Evolutionary conservation across 2,888 invertebrate genomes (phyloP).

Genomic region (Harmothoe impar): DNA sequence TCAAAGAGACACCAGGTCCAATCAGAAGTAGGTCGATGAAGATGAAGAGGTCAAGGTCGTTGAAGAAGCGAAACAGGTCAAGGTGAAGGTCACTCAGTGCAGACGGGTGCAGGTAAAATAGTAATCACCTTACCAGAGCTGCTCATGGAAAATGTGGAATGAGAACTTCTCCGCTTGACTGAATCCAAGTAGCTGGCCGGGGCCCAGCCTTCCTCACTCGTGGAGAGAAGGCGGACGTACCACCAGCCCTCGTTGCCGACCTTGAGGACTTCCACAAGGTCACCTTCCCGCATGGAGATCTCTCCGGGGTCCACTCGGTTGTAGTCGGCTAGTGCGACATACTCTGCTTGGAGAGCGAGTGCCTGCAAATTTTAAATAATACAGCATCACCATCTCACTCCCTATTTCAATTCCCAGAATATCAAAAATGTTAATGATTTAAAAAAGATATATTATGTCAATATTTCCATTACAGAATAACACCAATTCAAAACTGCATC

Average conservation of each 20-base stretch:
- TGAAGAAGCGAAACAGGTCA: neutral
- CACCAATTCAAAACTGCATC: too few relatives aligned
- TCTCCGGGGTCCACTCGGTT: conserved; percentile 95
- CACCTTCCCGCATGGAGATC: conserved; percentile 94
- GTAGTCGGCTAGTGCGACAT: conserved; percentile 94
- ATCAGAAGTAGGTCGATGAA: neutral
- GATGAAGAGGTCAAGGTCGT: conserved; percentile 17
- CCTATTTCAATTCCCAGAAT: too few relatives aligned
- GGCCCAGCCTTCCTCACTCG: conserved; percentile 91
- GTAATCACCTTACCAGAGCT: conserved; percentile 63
- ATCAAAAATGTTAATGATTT: too few relatives aligned
- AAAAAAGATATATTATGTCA: too few relatives aligned
- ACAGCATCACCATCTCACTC: too few relatives aligned
- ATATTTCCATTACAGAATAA: too few relatives aligned
- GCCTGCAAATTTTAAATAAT: neutral
- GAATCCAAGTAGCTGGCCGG: conserved; percentile 90
- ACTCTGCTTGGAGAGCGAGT: conserved; percentile 61
- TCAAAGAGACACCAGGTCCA: neutral
- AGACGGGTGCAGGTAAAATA: conserved; percentile 30
- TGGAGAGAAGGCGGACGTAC: conserved; percentile 91
- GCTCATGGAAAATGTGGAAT: conserved; percentile 66
- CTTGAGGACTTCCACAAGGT: conserved; percentile 93
- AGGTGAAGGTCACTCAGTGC: conserved; percentile 36
- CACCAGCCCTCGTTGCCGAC: conserved; percentile 98
- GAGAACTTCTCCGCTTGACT: conserved; percentile 67